Percentiles rank a stretch among this genome's conserved stretches.
Evolutionary conservation across 2,113 vertebrate species (phyloP).

Genomic region (Alaudala cheleensis): DNA sequence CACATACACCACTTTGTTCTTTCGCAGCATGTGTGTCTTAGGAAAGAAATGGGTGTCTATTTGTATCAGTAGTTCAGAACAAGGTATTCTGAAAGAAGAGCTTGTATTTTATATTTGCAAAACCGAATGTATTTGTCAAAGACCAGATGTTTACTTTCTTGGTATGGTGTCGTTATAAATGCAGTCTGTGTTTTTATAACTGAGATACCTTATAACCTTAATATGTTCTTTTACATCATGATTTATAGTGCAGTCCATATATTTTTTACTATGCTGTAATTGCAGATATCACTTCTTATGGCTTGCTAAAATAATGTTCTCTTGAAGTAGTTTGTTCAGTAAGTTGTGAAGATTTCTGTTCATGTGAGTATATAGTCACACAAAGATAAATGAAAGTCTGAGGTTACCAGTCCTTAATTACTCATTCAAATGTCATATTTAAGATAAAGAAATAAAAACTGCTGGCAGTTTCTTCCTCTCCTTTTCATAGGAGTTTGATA

Average conservation of each 20-base stretch:
- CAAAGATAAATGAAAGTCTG: not conserved
- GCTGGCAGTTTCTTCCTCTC: not conserved
- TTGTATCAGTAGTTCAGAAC: not conserved
- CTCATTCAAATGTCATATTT: not conserved
- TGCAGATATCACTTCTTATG: not conserved
- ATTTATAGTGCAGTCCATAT: not conserved
- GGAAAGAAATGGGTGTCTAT: not conserved
- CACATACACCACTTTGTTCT: not conserved
- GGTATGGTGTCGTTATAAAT: not conserved
- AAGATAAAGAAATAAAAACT: not conserved
- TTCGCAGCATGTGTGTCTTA: not conserved
- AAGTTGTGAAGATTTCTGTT: not conserved
- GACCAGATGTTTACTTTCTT: not conserved
- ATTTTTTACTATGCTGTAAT: not conserved
- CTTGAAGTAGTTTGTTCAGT: not conserved
- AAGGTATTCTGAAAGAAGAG: not conserved
- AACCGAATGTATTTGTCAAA: not conserved
- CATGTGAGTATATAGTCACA: not conserved
- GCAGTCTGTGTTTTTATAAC: not conserved
- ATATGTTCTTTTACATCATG: not conserved
- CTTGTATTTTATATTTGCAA: not conserved
- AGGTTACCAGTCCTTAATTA: not conserved
- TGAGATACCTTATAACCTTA: not conserved
- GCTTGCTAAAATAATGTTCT: not conserved
- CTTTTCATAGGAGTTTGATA: not conserved